These are phyloP conservation scores for Hydrolagus affinis DNA, from an alignment of 2,113 vertebrate genomes.

Conservation along the genomic window DNA sequence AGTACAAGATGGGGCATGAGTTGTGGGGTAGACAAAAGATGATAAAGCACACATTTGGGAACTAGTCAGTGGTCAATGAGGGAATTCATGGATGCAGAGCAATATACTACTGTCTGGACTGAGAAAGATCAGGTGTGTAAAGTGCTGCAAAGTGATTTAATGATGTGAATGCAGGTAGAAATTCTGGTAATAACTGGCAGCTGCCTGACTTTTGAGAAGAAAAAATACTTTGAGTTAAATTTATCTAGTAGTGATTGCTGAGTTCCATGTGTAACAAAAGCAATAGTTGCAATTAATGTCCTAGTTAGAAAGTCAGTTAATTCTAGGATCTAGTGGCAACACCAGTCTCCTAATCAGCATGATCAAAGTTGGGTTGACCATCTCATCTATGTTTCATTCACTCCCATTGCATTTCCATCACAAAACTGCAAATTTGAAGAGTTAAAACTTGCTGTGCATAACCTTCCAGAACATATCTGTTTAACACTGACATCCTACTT, in stretches of 20 bases:
- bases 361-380: constrained; percentile 74
- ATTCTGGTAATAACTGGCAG: background rate
- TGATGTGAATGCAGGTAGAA: background rate
- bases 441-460: background rate
- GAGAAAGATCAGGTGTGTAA: background rate
- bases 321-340: constrained; percentile 69
- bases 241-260: constrained; percentile 56
- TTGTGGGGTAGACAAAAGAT: background rate
- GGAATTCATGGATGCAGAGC: background rate
- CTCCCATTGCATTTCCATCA: constrained; percentile 69
- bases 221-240: no score
- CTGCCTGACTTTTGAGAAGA: background rate
- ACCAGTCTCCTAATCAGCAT: constrained; percentile 91
- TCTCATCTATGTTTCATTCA: constrained; percentile 49
- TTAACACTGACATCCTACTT: background rate
- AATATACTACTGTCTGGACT: background rate
- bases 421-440: constrained; percentile 33
- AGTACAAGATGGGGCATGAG: background rate
- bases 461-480: background rate
- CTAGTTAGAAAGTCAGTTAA: background rate
- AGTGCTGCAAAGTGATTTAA: background rate
- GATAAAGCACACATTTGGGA: constrained; percentile 1
- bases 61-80: background rate
- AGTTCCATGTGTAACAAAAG: constrained; percentile 68
- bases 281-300: background rate